Evolutionary conservation across 1,140 invertebrate species (phyloP), one percentile per base, ranked within the genome.

Genomic region (Hormaphis cornu): DNA sequence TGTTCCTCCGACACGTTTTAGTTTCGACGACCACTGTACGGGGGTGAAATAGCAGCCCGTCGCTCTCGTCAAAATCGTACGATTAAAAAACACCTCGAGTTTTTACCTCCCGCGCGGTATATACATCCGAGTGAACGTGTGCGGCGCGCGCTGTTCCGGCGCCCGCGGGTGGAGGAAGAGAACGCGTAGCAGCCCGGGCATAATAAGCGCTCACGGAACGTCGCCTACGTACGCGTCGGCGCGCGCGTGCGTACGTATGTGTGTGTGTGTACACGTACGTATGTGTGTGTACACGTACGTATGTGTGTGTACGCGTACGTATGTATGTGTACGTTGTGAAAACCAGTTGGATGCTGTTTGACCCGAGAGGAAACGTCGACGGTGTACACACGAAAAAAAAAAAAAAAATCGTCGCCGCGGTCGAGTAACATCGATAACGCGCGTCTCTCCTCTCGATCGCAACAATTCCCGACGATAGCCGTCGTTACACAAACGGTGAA

Each of bases 131-230:
- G 52, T 53, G 26, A 30, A 20, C 22, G 52, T 28, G 52, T 18
- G 52, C 53, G n/a, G 53, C 12, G 3, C 33, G 30, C 18, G 53
- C 14, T 33, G 61, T 66, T 66, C 61, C 61, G 61, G 61, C 61
- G 61, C 61, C 61, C 61, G 61, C n/a, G 61, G 61, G 61, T 66
- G 61, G 61, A 50, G 61, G 61, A 66, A 66, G 61, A 66, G 61
- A 66, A 66, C 16, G 54, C n/a, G n/a, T n/a, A n/a, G n/a, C n/a
- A n/a, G n/a, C n/a, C n/a, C n/a, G n/a, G n/a, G n/a, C n/a, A n/a
- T n/a, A n/a, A n/a, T n/a, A n/a, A n/a, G n/a, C n/a, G n/a, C n/a
- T n/a, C n/a, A n/a, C n/a, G n/a, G n/a, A n/a, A n/a, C n/a, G n/a
- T n/a, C n/a, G n/a, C n/a, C n/a, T 40, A 30, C 24, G n/a, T 53